These are phyloP conservation scores for Abrostola tripartita DNA, from an alignment of 2,888 invertebrate species.

Conservation along the genomic window DNA sequence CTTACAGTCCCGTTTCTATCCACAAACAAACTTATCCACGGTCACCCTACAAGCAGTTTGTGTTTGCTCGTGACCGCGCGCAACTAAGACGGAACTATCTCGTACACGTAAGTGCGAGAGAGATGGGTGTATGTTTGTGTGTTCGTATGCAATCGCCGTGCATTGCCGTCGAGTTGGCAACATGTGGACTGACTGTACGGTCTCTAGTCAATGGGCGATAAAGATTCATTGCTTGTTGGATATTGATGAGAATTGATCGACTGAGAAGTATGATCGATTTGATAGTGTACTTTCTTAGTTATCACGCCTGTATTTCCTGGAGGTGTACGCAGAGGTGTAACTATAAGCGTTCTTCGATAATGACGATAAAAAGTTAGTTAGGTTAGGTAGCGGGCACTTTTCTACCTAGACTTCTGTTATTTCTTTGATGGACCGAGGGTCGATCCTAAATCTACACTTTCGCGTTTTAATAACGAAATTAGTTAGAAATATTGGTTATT, in stretches of 20 bases:
- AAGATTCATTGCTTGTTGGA: not conserved
- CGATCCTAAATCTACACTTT: too few species aligned
- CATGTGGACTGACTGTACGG: conserved; percentile 33
- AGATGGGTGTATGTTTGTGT: conserved; percentile 1
- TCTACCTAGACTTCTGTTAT: too few species aligned
- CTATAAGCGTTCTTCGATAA: too few species aligned
- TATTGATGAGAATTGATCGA: conserved; percentile 1
- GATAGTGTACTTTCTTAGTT: not conserved
- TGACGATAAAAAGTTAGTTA: too few species aligned
- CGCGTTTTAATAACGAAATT: too few species aligned
- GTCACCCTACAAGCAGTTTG: conserved; percentile 45
- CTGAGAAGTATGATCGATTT: not conserved
- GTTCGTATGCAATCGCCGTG: conserved; percentile 4
- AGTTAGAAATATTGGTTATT: too few species aligned
- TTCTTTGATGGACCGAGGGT: too few species aligned
- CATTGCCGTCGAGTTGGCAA: conserved; percentile 39
- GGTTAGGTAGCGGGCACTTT: too few species aligned
- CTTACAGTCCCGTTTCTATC: conserved; percentile 6
- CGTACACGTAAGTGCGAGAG: conserved; percentile 5
- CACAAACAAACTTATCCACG: conserved; percentile 12
- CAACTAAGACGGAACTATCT: conserved; percentile 12
- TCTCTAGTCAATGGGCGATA: conserved; percentile 9
- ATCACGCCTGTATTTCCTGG: too few species aligned
- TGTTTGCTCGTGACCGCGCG: conserved; percentile 23
- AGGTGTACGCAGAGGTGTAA: too few species aligned